Conservation (phyloP, 2,113 vertebrate genomes). For the Eira barbara region DNA sequence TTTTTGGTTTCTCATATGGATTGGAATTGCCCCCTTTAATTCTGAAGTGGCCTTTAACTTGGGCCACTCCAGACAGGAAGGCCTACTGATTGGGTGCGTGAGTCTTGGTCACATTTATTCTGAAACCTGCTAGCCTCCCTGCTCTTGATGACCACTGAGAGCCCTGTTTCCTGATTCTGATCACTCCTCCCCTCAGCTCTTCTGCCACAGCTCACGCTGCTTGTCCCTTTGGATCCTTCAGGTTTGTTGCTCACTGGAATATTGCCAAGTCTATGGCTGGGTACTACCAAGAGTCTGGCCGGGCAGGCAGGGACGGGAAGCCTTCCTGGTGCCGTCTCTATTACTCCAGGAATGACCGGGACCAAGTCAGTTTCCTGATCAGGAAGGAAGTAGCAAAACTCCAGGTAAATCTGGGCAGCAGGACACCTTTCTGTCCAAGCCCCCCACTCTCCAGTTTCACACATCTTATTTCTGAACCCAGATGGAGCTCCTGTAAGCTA, state of each 20-base stretch:
- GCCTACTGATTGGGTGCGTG: background rate
- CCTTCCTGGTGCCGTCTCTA: constrained; percentile 93
- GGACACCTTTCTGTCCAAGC: background rate
- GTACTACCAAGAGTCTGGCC: constrained; percentile 98
- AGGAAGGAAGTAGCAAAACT: constrained; percentile 88
- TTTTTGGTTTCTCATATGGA: background rate
- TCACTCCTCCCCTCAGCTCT: background rate
- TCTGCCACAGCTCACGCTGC: background rate
- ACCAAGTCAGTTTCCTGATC: constrained; percentile 94
- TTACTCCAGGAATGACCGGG: constrained; percentile 91
- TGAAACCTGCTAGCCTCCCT: background rate
- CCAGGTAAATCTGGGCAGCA: constrained; percentile 82
- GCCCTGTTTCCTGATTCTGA: background rate
- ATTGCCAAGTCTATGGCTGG: constrained; percentile 96
- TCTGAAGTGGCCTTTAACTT: background rate
- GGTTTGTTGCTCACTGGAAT: constrained; percentile 99
- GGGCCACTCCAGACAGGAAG: background rate
- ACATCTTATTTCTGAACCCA: background rate
- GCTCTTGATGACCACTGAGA: background rate
- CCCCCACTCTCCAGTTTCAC: background rate
- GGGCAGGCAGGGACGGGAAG: constrained; percentile 95
- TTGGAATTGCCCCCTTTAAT: background rate
- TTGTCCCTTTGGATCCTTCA: constrained; percentile 63
- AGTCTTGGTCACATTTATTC: background rate
- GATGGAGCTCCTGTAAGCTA: background rate